Percentiles rank a stretch among this genome's conserved stretches.
Evolutionary conservation across 1,140 invertebrate species (phyloP).

Genomic region (Hycleus cichorii): DNA sequence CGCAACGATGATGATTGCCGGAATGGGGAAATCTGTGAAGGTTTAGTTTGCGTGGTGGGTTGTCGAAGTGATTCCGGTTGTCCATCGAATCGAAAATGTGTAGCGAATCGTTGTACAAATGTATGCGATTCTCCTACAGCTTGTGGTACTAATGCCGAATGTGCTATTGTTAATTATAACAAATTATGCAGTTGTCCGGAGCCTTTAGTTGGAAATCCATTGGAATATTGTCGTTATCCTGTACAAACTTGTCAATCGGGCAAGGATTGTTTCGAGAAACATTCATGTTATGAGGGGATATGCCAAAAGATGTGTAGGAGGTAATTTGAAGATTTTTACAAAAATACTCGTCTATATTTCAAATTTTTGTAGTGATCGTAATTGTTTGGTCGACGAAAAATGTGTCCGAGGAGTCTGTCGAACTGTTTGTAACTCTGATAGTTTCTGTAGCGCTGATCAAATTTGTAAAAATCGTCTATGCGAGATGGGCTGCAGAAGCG

Average conservation of each 20-base stretch:
- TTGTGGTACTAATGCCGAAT: conserved; percentile 78
- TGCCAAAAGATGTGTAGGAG: conserved; percentile 68
- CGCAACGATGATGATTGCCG: conserved; percentile 71
- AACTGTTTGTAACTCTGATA: conserved; percentile 76
- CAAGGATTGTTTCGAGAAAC: conserved; percentile 57
- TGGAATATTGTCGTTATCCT: conserved; percentile 61
- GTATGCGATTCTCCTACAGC: conserved; percentile 64
- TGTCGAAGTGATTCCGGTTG: conserved; percentile 78
- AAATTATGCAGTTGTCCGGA: conserved; percentile 66
- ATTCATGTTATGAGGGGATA: conserved; percentile 63
- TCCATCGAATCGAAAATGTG: conserved; percentile 57
- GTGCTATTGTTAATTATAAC: conserved; percentile 59
- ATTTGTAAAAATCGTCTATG: conserved; percentile 83
- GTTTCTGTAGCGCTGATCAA: conserved; percentile 67
- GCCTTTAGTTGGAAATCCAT: conserved; percentile 66
- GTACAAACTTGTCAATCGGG: conserved; percentile 53
- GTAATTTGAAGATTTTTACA: conserved; percentile 30
- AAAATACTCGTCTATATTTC: not conserved
- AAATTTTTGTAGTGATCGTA: conserved; percentile 56
- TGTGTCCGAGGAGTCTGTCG: conserved; percentile 75
- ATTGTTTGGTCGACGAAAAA: conserved; percentile 76
- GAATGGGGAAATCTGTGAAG: conserved; percentile 76
- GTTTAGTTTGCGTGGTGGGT: conserved; percentile 65
- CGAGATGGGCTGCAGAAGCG: conserved; percentile 73
- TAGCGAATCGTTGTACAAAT: conserved; percentile 69